Evolutionary conservation across 2,113 vertebrate species (phyloP), one percentile per base, ranked within the genome.

Genomic region (Solea senegalensis): DNA sequence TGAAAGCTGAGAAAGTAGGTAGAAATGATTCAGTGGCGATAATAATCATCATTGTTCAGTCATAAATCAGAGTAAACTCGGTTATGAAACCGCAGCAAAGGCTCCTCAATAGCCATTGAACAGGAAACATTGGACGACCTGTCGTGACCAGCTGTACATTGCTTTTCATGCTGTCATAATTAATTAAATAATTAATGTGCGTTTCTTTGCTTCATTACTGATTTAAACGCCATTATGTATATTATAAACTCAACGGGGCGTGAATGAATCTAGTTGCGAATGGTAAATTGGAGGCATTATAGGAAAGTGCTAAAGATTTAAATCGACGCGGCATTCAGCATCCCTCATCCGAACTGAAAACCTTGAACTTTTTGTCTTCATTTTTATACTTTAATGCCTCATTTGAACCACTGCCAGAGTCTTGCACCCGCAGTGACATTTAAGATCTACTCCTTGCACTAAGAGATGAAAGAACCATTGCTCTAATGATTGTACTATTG

Each of bases 331-430:
- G 3, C 11, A 51, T 84, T 81, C 64, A 65, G 65, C 78, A 74
- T 80, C 63, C 73, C 27, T 82, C 54, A 61, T 63, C 26, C 43
- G 46, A 65, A 59, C 56, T 27, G 63, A 45, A 82, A 81, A 82
- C 67, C 72, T 80, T 73, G 57, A 78, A 81, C 63, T 59, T 76
- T 76, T 70, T 67, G 55, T 77, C 67, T 73, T 74, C 53, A 40
- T 63, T 82, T 90, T 68, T 4, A 34, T 87, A 86, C 88, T 90
- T 89, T 48, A 86, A 78, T 65, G 84, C 82, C 79, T 85, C 69
- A 88, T 88, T 89, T 85, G 69, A 71, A 77, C 64, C 49, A 8
- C 54, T 14, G 67, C 57, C 45, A 46, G 60, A 74, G 63, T 64
- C 65, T 80, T 76, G 73, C 67, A 26, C 70, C 84, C 51, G 14